phyloP scores from a whole-genome alignment of 2,888 invertebrate species.

The Odontothrips loti region DNA sequence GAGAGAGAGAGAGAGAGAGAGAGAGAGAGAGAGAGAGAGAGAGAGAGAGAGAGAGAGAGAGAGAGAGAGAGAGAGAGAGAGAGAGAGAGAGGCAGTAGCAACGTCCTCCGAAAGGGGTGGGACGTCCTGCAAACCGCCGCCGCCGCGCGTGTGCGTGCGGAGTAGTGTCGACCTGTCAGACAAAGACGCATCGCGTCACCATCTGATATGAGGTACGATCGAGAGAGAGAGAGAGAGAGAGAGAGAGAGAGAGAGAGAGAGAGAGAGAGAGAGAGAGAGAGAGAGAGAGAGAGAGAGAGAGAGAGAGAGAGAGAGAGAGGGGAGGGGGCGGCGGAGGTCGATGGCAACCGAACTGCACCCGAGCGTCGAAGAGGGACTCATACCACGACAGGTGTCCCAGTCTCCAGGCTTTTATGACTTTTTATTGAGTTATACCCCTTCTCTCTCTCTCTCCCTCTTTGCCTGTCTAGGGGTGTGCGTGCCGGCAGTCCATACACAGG shows the following conservation, averaged over 20 bases:
- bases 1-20: constrained; percentile 11
- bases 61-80: constrained; percentile 14
- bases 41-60: constrained; percentile 18
- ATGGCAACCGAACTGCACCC: background rate
- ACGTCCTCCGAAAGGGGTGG: background rate
- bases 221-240: background rate
- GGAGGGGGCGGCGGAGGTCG: background rate
- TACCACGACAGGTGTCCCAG: constrained; percentile 2
- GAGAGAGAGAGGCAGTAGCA: background rate
- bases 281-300: background rate
- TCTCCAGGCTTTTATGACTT: constrained; percentile 10
- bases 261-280: background rate
- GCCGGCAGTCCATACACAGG: background rate
- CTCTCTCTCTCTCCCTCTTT: background rate
- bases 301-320: background rate
- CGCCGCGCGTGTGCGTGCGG: background rate
- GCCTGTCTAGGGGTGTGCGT: no score
- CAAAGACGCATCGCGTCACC: background rate
- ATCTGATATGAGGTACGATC: background rate
- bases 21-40: constrained; percentile 9
- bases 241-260: background rate
- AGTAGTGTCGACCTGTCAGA: background rate
- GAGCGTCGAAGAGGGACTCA: background rate
- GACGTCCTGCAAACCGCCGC: no score
- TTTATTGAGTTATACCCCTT: background rate